Evolutionary conservation across 2,888 invertebrate genomes (phyloP), one percentile per base, ranked within the genome.

Genomic region (Archips xylosteana): DNA sequence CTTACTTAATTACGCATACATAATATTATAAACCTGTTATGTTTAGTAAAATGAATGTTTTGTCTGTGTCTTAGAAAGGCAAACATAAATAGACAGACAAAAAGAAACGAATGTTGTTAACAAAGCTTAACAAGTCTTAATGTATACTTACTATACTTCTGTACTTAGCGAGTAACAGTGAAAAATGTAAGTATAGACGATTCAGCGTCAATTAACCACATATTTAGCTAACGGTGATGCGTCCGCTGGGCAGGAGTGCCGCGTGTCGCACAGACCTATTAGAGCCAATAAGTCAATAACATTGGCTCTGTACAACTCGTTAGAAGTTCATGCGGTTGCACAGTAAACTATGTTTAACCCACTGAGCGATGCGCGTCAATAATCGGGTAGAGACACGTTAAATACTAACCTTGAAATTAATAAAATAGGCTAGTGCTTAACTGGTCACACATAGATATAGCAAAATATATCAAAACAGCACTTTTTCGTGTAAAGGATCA

Each of bases 201-300:
- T 75, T 79, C 80, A 77, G 76, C 76, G 78, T 78, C 79, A 80
- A 79, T 81, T 81, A 82, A 78, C 74, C 76, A 79, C 79, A 79
- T 82, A 82, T 78, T 78, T 78, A 77, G 74, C 75, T 85, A 87
- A 87, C 87, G 86, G 86, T 78, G 76, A 71, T 62, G 70, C 74
- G 76, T 79, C 78, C 80, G 79, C 76, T 68, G 75, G 76, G 45
- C 42, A 63, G 47, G 45, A 67, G 61, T 63, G 54, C 45, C 45
- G 15, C 15, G 13, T 42, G 69, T 15, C 51, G 57, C 36, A 9
- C 47, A 42, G 39, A 42, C 32, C 70, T 64, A 74, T 74, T 74
- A 65, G 47, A 69, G 69, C 69, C 70, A 70, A 74, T 74, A 74
- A 73, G 49, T 34, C 36, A 59, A 66, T 59, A 63, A 74, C 61